Conservation (phyloP, 64 coral and sea anemone genomes). For the Hydrozoanthus tunicans region DNA sequence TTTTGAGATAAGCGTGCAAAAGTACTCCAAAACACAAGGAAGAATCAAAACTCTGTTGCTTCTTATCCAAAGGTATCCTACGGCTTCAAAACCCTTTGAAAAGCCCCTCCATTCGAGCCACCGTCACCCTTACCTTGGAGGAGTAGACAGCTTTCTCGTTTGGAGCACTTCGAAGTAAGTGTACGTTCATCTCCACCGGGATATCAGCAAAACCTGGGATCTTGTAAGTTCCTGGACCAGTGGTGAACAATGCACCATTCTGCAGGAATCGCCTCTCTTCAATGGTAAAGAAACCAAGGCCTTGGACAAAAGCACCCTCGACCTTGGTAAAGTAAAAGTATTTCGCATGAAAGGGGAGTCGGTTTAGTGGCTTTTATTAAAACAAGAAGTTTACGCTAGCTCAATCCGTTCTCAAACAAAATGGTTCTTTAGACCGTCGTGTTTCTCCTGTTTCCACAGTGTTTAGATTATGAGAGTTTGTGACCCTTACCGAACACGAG, state of each 20-base stretch:
- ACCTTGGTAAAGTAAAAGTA: slow-evolving; percentile 39
- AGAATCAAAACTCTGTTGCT: no score
- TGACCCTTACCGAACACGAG: no score
- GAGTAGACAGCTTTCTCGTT: slow-evolving; percentile 87
- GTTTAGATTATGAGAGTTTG: no score
- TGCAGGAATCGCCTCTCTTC: slow-evolving; percentile 85
- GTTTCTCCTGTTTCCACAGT: no score
- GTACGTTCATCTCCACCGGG: slow-evolving; percentile 85
- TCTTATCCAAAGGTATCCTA: no score
- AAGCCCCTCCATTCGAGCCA: no score
- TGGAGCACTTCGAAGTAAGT: slow-evolving; percentile 82
- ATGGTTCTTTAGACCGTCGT: no score
- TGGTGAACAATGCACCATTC: slow-evolving; percentile 69
- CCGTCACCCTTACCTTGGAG: slow-evolving; percentile 65
- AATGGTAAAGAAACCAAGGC: slow-evolving; percentile 82
- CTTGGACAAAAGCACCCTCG: slow-evolving; percentile 86
- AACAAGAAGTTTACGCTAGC: not conserved
- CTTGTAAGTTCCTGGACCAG: slow-evolving; percentile 89
- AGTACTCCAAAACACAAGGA: no score
- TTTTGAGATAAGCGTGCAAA: no score
- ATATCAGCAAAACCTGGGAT: slow-evolving; percentile 92
- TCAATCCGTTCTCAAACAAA: no score
- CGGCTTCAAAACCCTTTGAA: no score
- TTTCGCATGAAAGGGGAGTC: not conserved
- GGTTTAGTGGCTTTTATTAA: not conserved